These are phyloP conservation scores for Tetrax tetrax DNA, from an alignment of 2,113 vertebrate genomes.

Conservation along the genomic window DNA sequence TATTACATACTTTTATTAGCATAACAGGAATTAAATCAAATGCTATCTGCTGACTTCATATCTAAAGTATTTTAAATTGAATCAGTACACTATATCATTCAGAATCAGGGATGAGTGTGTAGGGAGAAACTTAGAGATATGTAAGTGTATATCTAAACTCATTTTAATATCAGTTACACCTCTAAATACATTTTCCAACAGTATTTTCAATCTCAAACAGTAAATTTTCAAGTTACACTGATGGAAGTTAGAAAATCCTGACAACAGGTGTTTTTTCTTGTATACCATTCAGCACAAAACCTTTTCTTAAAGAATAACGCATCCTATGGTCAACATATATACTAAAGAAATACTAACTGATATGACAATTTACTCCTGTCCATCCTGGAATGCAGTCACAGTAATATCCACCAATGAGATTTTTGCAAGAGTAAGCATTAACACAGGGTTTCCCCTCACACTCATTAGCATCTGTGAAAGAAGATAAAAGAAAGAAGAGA, in stretches of 20 bases:
- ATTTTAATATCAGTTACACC: neutral
- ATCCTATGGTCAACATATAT: neutral
- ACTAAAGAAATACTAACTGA: constrained; percentile 90
- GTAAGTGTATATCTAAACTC: neutral
- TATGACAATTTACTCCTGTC: constrained; percentile 94
- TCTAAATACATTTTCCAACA: neutral
- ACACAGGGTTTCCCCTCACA: constrained; percentile 91
- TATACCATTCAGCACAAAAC: neutral
- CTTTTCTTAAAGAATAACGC: neutral
- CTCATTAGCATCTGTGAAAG: constrained; percentile 96
- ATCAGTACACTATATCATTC: neutral
- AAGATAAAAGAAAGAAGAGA: constrained; percentile 79
- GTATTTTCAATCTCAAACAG: neutral
- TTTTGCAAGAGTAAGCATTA: constrained; percentile 98
- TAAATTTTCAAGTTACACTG: neutral
- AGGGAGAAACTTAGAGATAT: neutral
- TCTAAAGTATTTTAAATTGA: neutral
- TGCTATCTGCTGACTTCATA: neutral
- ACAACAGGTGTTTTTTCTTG: neutral
- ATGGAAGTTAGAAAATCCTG: neutral
- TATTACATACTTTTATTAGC: neutral
- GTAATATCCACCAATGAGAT: constrained; percentile 99
- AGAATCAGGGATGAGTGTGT: neutral
- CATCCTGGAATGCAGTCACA: constrained; percentile 96
- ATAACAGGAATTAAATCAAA: neutral